Percentiles rank a stretch among this genome's conserved stretches.
Evolutionary conservation across 2,797 vertebrate genomes (phyloP).

Genomic region (Dipus sagitta): DNA sequence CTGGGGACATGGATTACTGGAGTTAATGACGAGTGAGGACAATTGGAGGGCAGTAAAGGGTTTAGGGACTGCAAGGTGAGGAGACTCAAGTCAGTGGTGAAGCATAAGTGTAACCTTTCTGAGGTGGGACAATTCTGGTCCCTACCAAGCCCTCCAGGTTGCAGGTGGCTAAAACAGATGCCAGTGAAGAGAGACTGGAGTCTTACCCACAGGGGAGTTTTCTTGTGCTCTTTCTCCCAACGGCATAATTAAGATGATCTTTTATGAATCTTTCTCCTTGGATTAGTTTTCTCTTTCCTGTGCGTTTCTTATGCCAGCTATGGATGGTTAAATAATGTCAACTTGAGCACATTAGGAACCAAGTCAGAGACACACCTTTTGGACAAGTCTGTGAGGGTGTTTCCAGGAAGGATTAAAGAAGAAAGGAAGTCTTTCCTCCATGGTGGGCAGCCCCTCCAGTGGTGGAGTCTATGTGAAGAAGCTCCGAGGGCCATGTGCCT

Average conservation of each 20-base stretch:
- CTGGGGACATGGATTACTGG: fast-evolving
- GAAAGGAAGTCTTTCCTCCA: no score
- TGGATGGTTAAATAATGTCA: no score
- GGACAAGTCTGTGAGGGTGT: no score
- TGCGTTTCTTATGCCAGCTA: not conserved
- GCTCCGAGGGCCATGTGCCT: no score
- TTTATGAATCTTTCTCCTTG: not conserved
- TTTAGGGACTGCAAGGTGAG: not conserved
- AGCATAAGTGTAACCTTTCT: not conserved
- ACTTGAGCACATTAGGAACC: no score
- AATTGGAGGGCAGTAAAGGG: not conserved
- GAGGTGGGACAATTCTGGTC: not conserved
- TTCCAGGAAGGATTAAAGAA: no score
- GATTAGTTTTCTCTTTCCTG: constrained; percentile 51
- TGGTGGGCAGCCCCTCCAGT: no score
- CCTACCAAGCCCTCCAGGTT: not conserved
- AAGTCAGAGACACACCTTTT: no score
- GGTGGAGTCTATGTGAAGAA: no score
- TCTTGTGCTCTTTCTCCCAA: constrained; percentile 14
- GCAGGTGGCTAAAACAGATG: not conserved
- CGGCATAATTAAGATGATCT: not conserved
- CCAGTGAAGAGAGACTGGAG: not conserved
- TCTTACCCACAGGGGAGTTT: not conserved
- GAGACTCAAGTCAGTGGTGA: not conserved
- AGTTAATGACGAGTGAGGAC: not conserved